Conservation (phyloP, 1,140 invertebrate species). For the Wasmannia auropunctata region DNA sequence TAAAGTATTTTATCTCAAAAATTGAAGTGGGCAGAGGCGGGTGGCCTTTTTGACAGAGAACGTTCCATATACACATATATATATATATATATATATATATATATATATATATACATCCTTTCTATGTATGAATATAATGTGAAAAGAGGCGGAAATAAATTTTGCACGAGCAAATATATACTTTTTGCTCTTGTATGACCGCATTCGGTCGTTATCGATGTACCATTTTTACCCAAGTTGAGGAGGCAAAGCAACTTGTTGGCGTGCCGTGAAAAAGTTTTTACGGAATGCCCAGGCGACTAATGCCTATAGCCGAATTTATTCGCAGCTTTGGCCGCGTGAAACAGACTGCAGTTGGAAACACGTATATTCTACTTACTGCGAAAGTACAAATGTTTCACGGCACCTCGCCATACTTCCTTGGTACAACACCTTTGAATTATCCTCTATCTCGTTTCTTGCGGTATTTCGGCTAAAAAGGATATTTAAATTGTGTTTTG, state of each 20-base stretch:
- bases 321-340: conserved; percentile 23
- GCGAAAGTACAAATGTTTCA: conserved; percentile 44
- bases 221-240: neutral
- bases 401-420: neutral
- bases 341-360: conserved; percentile 38
- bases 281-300: conserved; percentile 6
- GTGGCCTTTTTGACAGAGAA: no score
- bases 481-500: conserved; percentile 39
- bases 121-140: no score
- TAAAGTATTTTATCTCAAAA: no score
- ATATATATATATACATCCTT: no score
- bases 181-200: neutral
- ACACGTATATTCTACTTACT: conserved; percentile 40
- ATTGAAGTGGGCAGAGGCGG: no score
- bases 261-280: conserved; percentile 17
- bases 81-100: no score
- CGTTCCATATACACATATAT: no score
- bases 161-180: neutral
- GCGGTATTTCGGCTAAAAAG: conserved; percentile 6
- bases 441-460: conserved; percentile 41
- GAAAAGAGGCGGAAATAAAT: neutral
- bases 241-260: neutral
- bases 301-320: conserved; percentile 42
- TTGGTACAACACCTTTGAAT: conserved; percentile 32
- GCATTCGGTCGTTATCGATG: neutral